Conservation (phyloP, 2,888 invertebrate species). For the Sisyra terminalis region DNA sequence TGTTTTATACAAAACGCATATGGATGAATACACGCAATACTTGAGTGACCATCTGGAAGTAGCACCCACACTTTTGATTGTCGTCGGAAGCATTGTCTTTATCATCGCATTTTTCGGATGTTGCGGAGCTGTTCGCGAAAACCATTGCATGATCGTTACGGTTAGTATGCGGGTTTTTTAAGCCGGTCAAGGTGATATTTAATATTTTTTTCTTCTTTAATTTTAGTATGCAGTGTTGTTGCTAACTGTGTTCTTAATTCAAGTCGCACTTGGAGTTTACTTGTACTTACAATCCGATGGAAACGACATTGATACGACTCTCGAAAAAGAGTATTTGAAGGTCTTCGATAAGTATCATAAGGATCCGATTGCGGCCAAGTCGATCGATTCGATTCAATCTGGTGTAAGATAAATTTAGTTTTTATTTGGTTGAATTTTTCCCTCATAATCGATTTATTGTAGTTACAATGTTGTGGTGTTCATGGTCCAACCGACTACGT, state of each 20-base stretch:
- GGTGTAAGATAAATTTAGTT: constrained; percentile 4
- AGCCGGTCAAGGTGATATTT: too few species aligned
- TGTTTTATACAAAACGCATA: constrained; percentile 35
- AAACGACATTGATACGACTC: constrained; percentile 1
- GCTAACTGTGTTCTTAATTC: constrained; percentile 51
- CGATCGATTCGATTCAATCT: constrained; percentile 4
- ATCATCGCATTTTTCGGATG: constrained; percentile 74
- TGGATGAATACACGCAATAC: constrained; percentile 29
- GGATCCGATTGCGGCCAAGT: constrained; percentile 3
- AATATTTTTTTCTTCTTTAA: constrained; percentile 9
- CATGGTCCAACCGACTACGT: constrained; percentile 6
- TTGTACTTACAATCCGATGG: constrained; percentile 32
- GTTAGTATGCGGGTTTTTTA: constrained; percentile 33
- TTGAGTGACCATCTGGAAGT: constrained; percentile 29
- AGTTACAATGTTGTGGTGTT: constrained; percentile 8
- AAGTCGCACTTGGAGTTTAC: constrained; percentile 51
- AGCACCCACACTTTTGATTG: constrained; percentile 39
- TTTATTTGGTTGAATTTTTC: background rate
- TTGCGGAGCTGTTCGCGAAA: constrained; percentile 74
- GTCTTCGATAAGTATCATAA: constrained; percentile 5
- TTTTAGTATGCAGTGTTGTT: constrained; percentile 57
- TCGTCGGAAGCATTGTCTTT: constrained; percentile 51
- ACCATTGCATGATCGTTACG: constrained; percentile 62
- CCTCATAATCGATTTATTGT: background rate
- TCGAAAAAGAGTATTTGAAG: constrained; percentile 4